Evolutionary conservation across 2,113 vertebrate genomes (phyloP).

Genomic region (Neotragus moschatus): DNA sequence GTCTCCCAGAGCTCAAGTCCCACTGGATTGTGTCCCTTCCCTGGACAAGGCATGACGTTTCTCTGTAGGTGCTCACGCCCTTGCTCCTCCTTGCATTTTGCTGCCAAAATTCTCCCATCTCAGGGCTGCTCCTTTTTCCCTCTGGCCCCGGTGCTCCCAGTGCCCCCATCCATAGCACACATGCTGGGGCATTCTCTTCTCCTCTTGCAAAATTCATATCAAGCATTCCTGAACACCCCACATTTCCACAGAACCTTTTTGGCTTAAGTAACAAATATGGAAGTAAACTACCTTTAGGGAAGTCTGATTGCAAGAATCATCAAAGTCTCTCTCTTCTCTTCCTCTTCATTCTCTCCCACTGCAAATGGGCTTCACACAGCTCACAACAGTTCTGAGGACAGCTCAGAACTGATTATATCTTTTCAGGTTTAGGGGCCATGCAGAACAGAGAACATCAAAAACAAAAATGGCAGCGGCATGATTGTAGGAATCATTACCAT

Average conservation of each 20-base stretch:
- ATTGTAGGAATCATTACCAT: not conserved
- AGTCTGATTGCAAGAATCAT: not conserved
- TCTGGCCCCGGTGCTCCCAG: not conserved
- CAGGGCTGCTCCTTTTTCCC: not conserved
- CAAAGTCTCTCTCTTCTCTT: not conserved
- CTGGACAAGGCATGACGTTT: not conserved
- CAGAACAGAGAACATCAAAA: not conserved
- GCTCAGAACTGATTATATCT: no score
- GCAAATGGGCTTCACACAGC: not conserved
- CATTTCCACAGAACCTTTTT: not conserved
- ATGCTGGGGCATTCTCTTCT: not conserved
- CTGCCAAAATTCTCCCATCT: not conserved
- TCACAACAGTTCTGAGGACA: not conserved
- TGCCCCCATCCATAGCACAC: rapidly evolving
- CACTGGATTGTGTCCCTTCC: rapidly evolving
- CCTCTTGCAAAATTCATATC: not conserved
- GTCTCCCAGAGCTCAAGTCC: no score
- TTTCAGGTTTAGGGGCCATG: not conserved
- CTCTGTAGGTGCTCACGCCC: rapidly evolving
- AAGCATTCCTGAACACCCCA: not conserved
- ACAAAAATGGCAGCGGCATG: not conserved
- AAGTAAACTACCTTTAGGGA: not conserved
- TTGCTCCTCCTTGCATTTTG: rapidly evolving
- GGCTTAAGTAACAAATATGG: not conserved
- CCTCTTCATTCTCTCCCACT: not conserved